Percentiles rank a stretch among this genome's conserved stretches.
Evolutionary conservation across 2,888 invertebrate genomes (phyloP).

Genomic region (Aphodius granarius): DNA sequence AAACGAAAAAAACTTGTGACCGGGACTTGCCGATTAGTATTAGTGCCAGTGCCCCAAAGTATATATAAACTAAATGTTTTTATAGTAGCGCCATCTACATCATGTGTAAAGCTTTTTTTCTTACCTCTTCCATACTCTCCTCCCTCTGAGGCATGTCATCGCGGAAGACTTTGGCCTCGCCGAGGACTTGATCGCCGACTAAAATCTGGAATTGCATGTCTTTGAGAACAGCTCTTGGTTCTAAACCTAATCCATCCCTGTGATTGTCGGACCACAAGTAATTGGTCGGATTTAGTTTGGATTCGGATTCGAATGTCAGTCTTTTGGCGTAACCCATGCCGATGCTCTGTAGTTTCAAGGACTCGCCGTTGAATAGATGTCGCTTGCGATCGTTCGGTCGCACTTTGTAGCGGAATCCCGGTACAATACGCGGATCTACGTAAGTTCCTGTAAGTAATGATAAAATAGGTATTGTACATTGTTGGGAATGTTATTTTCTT

Average conservation of each 20-base stretch:
- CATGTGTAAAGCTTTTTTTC: neutral
- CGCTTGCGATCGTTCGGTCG: conserved; percentile 67
- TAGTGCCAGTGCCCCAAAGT: no score
- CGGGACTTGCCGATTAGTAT: no score
- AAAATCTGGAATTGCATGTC: conserved; percentile 67
- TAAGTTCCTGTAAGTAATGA: conserved; percentile 58
- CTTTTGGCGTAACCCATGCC: conserved; percentile 79
- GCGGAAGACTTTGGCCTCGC: conserved; percentile 69
- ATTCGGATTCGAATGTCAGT: conserved; percentile 70
- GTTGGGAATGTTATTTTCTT: conserved; percentile 12
- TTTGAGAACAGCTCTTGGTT: conserved; percentile 66
- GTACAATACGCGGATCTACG: conserved; percentile 70
- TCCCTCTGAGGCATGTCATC: conserved; percentile 70
- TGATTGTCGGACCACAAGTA: conserved; percentile 80
- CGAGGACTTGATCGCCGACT: conserved; percentile 61
- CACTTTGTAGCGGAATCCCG: conserved; percentile 74
- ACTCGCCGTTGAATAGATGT: conserved; percentile 67
- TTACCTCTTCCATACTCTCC: conserved; percentile 62
- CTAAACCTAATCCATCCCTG: conserved; percentile 71
- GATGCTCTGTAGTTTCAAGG: conserved; percentile 64
- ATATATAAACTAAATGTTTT: no score
- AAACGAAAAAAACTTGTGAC: no score
- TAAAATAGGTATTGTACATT: neutral
- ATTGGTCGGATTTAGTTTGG: conserved; percentile 62
- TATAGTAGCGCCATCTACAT: no score